Conservation (phyloP, 2,797 vertebrate genomes). For the Selene dorsalis region DNA sequence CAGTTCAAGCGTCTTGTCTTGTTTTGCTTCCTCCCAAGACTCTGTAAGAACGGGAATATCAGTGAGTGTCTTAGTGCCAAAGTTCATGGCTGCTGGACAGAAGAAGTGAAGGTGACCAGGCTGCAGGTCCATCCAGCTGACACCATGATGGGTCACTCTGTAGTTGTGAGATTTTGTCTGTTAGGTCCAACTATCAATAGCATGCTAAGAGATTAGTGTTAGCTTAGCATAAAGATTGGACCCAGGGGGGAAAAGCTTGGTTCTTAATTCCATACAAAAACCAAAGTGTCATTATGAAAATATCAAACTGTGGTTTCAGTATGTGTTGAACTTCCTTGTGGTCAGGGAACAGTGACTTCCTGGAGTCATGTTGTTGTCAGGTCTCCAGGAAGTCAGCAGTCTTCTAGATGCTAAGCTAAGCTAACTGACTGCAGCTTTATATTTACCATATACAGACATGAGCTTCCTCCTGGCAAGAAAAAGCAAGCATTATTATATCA, state of each 20-base stretch:
- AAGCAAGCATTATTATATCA: neutral
- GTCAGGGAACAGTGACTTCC: neutral
- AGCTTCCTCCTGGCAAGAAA: no score
- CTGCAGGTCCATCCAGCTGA: neutral
- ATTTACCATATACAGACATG: neutral
- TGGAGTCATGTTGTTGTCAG: neutral
- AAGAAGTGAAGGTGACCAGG: slow-evolving; percentile 3
- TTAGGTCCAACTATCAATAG: neutral
- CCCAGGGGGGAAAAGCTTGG: no score
- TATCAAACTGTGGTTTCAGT: neutral
- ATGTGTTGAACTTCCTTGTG: neutral
- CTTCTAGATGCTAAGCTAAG: slow-evolving; percentile 1
- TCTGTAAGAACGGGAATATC: neutral
- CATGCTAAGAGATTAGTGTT: neutral
- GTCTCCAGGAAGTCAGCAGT: neutral
- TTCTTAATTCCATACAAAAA: neutral
- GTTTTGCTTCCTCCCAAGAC: slow-evolving; percentile 29
- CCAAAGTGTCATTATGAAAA: neutral
- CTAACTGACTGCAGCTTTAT: neutral
- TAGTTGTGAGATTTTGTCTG: neutral
- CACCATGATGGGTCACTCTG: neutral
- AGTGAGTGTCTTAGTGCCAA: slow-evolving; percentile 8
- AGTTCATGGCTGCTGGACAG: neutral
- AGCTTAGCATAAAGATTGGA: neutral
- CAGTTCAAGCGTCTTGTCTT: slow-evolving; percentile 17